Conservation (phyloP, 30 jellyfish, hydroid and myxozoan species). For the Mastigias papua region DNA sequence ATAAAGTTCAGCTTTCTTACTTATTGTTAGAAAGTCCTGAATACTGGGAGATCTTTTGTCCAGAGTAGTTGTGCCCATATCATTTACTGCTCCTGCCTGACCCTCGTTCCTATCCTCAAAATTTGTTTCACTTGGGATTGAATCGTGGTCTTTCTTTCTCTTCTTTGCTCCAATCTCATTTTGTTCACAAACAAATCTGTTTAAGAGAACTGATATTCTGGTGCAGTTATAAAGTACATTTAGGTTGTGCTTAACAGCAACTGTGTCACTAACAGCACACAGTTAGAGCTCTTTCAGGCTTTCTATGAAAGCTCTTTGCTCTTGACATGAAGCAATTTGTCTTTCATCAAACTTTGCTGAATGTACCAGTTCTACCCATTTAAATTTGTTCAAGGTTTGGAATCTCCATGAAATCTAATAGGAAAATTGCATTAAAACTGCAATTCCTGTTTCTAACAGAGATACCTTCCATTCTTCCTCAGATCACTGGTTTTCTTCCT, state of each 20-base stretch:
- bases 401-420: conserved; percentile 64
- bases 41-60: conserved; percentile 29
- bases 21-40: conserved; percentile 50
- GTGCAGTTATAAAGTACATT: no score
- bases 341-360: no score
- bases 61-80: background rate
- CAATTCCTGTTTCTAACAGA: background rate
- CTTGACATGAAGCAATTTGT: conserved; percentile 17
- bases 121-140: background rate
- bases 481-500: conserved; percentile 36
- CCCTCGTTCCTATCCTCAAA: background rate
- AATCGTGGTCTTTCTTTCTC: conserved; percentile 12
- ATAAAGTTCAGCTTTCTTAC: conserved; percentile 7
- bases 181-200: conserved; percentile 35
- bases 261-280: conserved; percentile 46
- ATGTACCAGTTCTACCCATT: no score
- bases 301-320: conserved; percentile 42
- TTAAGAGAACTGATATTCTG: conserved; percentile 18
- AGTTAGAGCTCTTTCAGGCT: conserved; percentile 31
- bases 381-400: conserved; percentile 17
- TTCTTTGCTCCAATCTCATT: conserved; percentile 3
- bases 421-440: conserved; percentile 15
- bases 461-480: no score
- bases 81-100: no score
- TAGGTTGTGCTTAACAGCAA: no score